A percentile compares a stretch with the other conserved stretches of the same genome.
phyloP scores from a whole-genome alignment of 2,888 invertebrate genomes.

The Aphidius colemani region DNA sequence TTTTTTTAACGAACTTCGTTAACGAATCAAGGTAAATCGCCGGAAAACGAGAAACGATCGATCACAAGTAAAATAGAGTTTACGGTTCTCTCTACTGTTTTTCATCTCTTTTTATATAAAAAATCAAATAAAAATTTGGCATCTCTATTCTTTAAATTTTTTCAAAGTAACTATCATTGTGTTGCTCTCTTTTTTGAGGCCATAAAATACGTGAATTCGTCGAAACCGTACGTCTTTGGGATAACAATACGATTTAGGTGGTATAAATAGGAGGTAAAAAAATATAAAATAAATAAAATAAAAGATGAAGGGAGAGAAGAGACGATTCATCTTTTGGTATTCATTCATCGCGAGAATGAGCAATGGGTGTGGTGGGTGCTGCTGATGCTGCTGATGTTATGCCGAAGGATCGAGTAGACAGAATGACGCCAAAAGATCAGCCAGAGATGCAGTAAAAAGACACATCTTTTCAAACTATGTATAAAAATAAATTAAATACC shows the following conservation, averaged over 20 bases:
- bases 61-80: slow-evolving; percentile 24
- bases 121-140: too few relatives aligned
- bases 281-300: too few relatives aligned
- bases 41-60: slow-evolving; percentile 25
- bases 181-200: slow-evolving; percentile 28
- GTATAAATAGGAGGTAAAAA: slow-evolving; percentile 20
- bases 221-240: slow-evolving; percentile 44
- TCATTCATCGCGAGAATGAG: slow-evolving; percentile 52
- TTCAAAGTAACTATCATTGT: slow-evolving; percentile 36
- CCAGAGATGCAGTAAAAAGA: slow-evolving; percentile 3
- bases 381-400: not conserved
- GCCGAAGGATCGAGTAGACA: slow-evolving; percentile 22
- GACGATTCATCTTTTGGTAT: slow-evolving; percentile 54
- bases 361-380: slow-evolving; percentile 13
- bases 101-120: too few relatives aligned
- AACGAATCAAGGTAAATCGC: slow-evolving; percentile 26
- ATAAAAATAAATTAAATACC: too few relatives aligned
- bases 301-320: slow-evolving; percentile 39
- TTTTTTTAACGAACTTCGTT: slow-evolving; percentile 24
- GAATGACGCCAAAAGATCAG: slow-evolving; percentile 31
- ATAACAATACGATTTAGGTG: slow-evolving; percentile 39
- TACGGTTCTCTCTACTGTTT: not conserved
- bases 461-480: slow-evolving; percentile 4
- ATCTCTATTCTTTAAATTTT: slow-evolving; percentile 15
- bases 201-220: slow-evolving; percentile 49